Conservation (phyloP, 1,140 invertebrate genomes). For the Plectus sambesii region DNA sequence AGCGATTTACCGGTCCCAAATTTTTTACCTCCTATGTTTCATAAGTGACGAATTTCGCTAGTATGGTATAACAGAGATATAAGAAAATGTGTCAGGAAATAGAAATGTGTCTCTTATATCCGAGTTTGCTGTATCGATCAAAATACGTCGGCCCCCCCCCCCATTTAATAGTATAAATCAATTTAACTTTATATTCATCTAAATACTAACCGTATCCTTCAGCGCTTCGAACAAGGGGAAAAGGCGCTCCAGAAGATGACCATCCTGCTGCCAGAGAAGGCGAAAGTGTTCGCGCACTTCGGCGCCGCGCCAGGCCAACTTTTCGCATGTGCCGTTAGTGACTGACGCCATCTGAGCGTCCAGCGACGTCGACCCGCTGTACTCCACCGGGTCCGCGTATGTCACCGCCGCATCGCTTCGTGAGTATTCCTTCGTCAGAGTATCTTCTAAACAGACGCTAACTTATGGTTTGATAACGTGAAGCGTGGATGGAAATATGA, state of each 20-base stretch:
- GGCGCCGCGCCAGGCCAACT: conserved; percentile 36
- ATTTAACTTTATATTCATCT: conserved; percentile 45
- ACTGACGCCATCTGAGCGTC: conserved; percentile 24
- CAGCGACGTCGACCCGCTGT: conserved; percentile 8
- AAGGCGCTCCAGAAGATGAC: conserved; percentile 58
- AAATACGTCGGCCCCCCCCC: conserved; percentile 42
- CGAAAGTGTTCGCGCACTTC: conserved; percentile 58
- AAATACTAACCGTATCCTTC: conserved; percentile 46
- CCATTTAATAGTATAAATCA: too few relatives aligned
- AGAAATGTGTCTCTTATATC: conserved; percentile 62
- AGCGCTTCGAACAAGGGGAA: conserved; percentile 64
- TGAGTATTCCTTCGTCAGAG: conserved; percentile 25
- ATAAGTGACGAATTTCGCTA: conserved; percentile 62
- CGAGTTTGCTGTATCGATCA: conserved; percentile 63
- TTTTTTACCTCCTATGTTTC: conserved; percentile 53
- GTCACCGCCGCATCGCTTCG: conserved; percentile 6
- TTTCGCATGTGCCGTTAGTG: conserved; percentile 17
- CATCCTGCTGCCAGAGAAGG: conserved; percentile 64
- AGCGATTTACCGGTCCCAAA: conserved; percentile 67
- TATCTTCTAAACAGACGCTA: too few relatives aligned
- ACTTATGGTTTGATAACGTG: too few relatives aligned
- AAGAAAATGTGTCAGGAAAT: conserved; percentile 47
- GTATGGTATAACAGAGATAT: conserved; percentile 40
- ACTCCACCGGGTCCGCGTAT: neutral
- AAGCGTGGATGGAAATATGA: too few relatives aligned